Percentiles rank a stretch among this genome's conserved stretches.
These are phyloP conservation scores for Carposina sasakii DNA, from an alignment of 1,140 invertebrate genomes.

Conservation along the genomic window DNA sequence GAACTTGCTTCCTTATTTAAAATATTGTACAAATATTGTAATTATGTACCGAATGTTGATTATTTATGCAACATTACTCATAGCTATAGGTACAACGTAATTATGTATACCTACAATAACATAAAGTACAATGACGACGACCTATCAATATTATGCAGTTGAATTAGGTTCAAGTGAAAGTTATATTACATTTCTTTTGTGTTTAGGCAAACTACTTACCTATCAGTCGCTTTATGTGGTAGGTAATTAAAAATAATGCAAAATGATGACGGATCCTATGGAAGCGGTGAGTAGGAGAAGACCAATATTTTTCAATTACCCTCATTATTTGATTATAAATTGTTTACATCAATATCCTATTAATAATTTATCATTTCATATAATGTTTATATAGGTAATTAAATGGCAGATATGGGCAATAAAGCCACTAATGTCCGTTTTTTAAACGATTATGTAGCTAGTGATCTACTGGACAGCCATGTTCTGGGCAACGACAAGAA, in stretches of 20 bases:
- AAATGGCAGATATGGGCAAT: constrained; percentile 57
- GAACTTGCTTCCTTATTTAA: too few relatives aligned
- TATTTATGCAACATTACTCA: too few relatives aligned
- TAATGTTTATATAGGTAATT: constrained; percentile 52
- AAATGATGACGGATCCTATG: constrained; percentile 55
- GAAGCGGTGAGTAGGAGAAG: constrained; percentile 47
- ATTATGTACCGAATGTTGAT: too few relatives aligned
- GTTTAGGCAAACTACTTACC: too few relatives aligned
- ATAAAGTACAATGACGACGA: too few relatives aligned
- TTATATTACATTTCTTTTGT: too few relatives aligned
- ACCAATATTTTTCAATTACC: constrained; percentile 25
- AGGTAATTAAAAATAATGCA: constrained; percentile 47
- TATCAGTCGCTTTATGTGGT: too few relatives aligned
- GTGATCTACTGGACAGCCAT: constrained; percentile 67
- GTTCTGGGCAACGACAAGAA: constrained; percentile 55
- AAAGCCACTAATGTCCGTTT: constrained; percentile 54
- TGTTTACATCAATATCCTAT: constrained; percentile 24
- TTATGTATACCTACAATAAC: too few relatives aligned
- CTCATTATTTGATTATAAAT: constrained; percentile 30
- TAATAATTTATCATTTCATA: constrained; percentile 47
- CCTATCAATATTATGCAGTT: too few relatives aligned
- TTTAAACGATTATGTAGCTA: constrained; percentile 56
- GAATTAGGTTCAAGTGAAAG: too few relatives aligned
- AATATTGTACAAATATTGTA: too few relatives aligned
- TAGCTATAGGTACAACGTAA: too few relatives aligned